These are phyloP conservation scores for Artemia franciscana DNA, from an alignment of 1,140 invertebrate genomes.

Conservation along the genomic window DNA sequence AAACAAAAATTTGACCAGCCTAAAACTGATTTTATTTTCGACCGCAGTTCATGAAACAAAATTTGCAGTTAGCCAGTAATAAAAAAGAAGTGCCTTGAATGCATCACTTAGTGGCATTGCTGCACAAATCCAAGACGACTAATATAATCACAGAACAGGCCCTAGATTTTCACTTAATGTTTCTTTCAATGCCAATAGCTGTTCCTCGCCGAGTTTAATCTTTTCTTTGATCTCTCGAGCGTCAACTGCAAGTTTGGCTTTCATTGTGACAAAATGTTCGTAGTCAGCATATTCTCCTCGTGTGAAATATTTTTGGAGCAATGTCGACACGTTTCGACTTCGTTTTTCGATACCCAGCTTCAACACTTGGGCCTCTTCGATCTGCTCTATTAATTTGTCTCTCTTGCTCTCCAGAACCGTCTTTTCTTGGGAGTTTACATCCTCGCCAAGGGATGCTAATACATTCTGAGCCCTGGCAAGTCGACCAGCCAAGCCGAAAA, in stretches of 20 bases:
- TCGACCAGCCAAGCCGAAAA: too few relatives aligned
- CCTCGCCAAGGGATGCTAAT: too few relatives aligned
- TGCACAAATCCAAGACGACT: too few relatives aligned
- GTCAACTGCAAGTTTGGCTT: constrained; percentile 68
- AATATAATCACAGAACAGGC: too few relatives aligned
- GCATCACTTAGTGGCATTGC: too few relatives aligned
- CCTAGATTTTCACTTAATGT: constrained; percentile 26
- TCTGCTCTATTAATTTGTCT: constrained; percentile 47
- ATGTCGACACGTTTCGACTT: constrained; percentile 42
- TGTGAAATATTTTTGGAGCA: constrained; percentile 47
- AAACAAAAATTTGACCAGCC: too few relatives aligned
- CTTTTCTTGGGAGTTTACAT: too few relatives aligned
- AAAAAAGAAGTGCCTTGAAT: too few relatives aligned
- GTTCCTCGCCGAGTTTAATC: constrained; percentile 63
- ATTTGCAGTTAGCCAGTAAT: too few relatives aligned
- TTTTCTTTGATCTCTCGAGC: constrained; percentile 61
- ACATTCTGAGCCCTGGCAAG: too few relatives aligned
- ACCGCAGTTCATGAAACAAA: too few relatives aligned
- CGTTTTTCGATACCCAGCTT: constrained; percentile 62
- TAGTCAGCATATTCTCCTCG: constrained; percentile 56
- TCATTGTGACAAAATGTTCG: constrained; percentile 71
- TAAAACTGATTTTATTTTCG: too few relatives aligned
- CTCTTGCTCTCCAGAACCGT: constrained; percentile 47
- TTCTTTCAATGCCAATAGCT: constrained; percentile 45
- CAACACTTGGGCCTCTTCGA: constrained; percentile 59